These are phyloP conservation scores for Drosophila kuntzei DNA, from an alignment of 2,888 invertebrate genomes.

Conservation along the genomic window DNA sequence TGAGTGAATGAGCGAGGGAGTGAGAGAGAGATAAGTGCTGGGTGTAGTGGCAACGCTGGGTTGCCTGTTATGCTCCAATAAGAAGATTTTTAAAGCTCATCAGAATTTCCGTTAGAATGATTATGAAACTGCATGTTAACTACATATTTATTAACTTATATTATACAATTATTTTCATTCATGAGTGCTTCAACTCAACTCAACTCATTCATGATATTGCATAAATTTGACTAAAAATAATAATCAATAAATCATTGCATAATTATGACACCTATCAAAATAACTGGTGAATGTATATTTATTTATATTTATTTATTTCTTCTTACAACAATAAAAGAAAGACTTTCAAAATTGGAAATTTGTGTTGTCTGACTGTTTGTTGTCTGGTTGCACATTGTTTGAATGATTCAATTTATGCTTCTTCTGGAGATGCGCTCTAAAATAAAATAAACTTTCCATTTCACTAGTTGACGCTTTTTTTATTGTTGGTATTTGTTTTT, in stretches of 20 bases:
- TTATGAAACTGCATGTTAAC: slow-evolving; percentile 62
- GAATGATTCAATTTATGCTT: slow-evolving; percentile 47
- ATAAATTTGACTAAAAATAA: slow-evolving; percentile 25
- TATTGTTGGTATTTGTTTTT: slow-evolving; percentile 14
- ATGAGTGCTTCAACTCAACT: slow-evolving; percentile 51
- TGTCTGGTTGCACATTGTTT: slow-evolving; percentile 48
- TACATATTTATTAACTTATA: slow-evolving; percentile 42
- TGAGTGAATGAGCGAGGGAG: background rate
- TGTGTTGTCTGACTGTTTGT: slow-evolving; percentile 7
- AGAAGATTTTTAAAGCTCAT: slow-evolving; percentile 34
- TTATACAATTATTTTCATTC: slow-evolving; percentile 63
- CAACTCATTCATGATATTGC: slow-evolving; percentile 16
- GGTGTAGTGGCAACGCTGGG: slow-evolving; percentile 23
- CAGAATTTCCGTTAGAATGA: slow-evolving; percentile 67
- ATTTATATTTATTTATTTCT: background rate
- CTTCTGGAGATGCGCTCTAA: slow-evolving; percentile 53
- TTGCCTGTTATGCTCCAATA: slow-evolving; percentile 73
- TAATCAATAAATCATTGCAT: slow-evolving; percentile 15
- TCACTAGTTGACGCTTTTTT: slow-evolving; percentile 46
- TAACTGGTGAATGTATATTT: slow-evolving; percentile 9
- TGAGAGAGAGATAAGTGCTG: background rate
- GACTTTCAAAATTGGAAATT: slow-evolving; percentile 59
- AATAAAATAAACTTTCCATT: slow-evolving; percentile 69
- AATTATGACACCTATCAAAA: slow-evolving; percentile 16
- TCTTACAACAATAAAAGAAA: slow-evolving; percentile 21